Evolutionary conservation across 1,140 invertebrate genomes (phyloP).

Genomic region (Temnothorax curvispinosus): DNA sequence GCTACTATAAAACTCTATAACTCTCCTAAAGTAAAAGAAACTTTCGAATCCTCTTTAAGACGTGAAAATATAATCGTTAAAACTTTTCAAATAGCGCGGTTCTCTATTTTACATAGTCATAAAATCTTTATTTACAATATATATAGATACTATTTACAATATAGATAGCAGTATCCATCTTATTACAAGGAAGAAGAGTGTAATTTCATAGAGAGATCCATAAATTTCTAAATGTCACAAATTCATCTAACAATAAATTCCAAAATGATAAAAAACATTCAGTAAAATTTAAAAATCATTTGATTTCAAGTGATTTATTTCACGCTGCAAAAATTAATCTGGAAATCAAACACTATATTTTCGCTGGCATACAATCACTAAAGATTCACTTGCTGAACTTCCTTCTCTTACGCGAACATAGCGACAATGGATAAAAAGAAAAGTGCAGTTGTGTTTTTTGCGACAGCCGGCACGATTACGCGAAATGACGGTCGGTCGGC

Average conservation of each 20-base stretch:
- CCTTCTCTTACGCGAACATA: not conserved
- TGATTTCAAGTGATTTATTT: not conserved
- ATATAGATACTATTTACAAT: not conserved
- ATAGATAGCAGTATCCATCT: not conserved
- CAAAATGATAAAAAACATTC: not conserved
- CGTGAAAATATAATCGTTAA: slow-evolving; percentile 17
- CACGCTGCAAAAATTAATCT: not conserved
- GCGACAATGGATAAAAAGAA: not conserved
- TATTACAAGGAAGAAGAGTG: not conserved
- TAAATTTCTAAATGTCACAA: not conserved
- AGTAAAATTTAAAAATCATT: not conserved
- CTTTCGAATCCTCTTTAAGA: slow-evolving; percentile 12
- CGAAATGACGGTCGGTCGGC: slow-evolving; percentile 22
- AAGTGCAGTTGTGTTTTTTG: slow-evolving; percentile 19
- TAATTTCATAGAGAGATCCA: not conserved
- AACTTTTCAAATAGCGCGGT: not conserved
- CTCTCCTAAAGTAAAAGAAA: not conserved
- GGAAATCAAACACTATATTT: not conserved
- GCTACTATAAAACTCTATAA: not conserved
- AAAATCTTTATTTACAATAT: not conserved
- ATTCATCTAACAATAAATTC: not conserved
- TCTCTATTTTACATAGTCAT: not conserved
- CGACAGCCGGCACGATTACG: slow-evolving; percentile 23
- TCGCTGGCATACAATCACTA: not conserved
- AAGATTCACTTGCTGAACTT: not conserved